Conservation (phyloP, 1,140 invertebrate species). For the Drosophila serrata region DNA sequence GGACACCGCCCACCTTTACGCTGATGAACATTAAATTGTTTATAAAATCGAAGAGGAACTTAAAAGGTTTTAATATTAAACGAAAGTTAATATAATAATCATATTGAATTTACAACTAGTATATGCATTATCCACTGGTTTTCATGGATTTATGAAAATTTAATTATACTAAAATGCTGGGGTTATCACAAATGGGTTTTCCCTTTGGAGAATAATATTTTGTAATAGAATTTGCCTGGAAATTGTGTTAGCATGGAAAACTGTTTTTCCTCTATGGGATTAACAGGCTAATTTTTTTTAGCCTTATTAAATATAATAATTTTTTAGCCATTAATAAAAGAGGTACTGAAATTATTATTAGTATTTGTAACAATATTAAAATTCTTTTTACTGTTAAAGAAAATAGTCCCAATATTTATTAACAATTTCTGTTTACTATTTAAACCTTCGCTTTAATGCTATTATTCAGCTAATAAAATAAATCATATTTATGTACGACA, state of each 20-base stretch:
- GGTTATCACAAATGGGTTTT: not conserved
- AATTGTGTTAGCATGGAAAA: not conserved
- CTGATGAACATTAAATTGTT: not conserved
- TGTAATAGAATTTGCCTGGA: not conserved
- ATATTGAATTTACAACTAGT: not conserved
- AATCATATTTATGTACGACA: not conserved
- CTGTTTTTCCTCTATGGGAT: not conserved
- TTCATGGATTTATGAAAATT: conserved; percentile 6
- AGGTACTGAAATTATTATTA: no score
- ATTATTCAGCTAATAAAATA: not conserved
- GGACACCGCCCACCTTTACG: not conserved
- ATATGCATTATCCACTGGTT: not conserved
- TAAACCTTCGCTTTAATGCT: not conserved
- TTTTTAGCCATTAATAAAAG: not conserved
- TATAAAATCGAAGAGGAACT: no score
- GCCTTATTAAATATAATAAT: no score
- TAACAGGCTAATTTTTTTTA: not conserved
- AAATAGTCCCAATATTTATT: not conserved
- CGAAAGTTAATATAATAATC: not conserved
- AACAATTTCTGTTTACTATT: not conserved
- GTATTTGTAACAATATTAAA: no score
- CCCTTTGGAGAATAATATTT: not conserved
- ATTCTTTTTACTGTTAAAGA: not conserved
- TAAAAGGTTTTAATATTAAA: not conserved
- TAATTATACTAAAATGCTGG: not conserved